Evolutionary conservation across 2,113 vertebrate genomes (phyloP), one percentile per base, ranked within the genome.

Genomic region (Scophthalmus maximus): DNA sequence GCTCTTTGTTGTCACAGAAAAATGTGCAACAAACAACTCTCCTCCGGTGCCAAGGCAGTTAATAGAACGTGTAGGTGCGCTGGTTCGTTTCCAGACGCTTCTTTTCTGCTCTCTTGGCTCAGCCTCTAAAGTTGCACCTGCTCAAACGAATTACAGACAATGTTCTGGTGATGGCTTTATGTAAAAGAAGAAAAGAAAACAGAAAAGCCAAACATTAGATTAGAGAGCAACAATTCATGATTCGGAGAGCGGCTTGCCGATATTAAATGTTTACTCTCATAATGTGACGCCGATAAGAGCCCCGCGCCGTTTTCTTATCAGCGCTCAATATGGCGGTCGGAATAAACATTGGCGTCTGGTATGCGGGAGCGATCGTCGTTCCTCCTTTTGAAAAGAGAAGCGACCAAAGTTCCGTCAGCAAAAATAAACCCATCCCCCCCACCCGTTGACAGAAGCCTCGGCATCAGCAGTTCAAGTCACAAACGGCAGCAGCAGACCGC

Each of bases 291-390:
- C 15, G 76, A 73, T 72, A 56, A n/a, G n/a, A n/a, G n/a, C n/a
- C n/a, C n/a, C n/a, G n/a, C n/a, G n/a, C n/a, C n/a, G n/a, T n/a
- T n/a, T n/a, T n/a, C n/a, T n/a, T n/a, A n/a, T n/a, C n/a, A n/a
- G n/a, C n/a, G n/a, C n/a, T n/a, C n/a, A n/a, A n/a, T n/a, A n/a
- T n/a, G n/a, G n/a, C n/a, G n/a, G n/a, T n/a, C n/a, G n/a, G 51
- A 88, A 86, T 74, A 65, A 66, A 68, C 17, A 63, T 72, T 60
- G 20, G 67, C 9, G 47, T n/a, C 3, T 26, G 20, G 4, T 4
- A 14, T 44, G 34, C 51, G 32, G 9, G 32, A 6, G 11, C 18
- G 32, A 6, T 6, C 18, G 18, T 18, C 40, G 17, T n/a, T 7
- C 36, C 4, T 38, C 5, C 12, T 20, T 44, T 44, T 8, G n/a